Evolutionary conservation across 2,797 vertebrate genomes (phyloP).

Genomic region (Emydoidea blandingii): DNA sequence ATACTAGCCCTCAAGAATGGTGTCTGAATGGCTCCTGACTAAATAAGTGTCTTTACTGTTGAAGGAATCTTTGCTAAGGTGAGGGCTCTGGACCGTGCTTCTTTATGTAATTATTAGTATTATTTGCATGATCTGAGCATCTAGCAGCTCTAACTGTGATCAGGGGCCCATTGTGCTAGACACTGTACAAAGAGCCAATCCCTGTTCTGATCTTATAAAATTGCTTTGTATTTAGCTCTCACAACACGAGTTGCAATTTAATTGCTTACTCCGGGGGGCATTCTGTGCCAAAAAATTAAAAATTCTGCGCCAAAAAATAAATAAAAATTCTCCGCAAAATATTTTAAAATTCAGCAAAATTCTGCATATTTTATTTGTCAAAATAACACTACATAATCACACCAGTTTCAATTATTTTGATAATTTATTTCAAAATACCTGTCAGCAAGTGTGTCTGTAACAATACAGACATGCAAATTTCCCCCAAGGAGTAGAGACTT

Average conservation of each 20-base stretch:
- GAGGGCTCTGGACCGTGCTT: not conserved
- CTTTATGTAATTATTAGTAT: not conserved
- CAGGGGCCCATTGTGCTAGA: not conserved
- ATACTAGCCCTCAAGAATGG: not conserved
- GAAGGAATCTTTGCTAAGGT: not conserved
- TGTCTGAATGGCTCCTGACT: not conserved
- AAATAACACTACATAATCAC: too few species aligned
- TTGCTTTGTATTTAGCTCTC: not conserved
- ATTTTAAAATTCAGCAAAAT: too few species aligned
- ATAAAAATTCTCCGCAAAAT: too few species aligned
- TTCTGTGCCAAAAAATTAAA: too few species aligned
- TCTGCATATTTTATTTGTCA: too few species aligned
- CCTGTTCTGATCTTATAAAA: not conserved
- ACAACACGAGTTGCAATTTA: not conserved
- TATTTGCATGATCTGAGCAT: not conserved
- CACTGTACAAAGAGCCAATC: not conserved
- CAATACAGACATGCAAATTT: too few species aligned
- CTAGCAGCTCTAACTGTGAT: not conserved
- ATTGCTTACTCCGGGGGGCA: not conserved
- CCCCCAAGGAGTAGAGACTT: too few species aligned
- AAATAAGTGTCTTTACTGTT: not conserved
- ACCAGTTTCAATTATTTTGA: too few species aligned
- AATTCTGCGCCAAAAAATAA: too few species aligned
- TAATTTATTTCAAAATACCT: too few species aligned
- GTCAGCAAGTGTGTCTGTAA: too few species aligned